These are phyloP conservation scores for Bombus cullumanus DNA, from an alignment of 1,140 invertebrate genomes.

Conservation along the genomic window DNA sequence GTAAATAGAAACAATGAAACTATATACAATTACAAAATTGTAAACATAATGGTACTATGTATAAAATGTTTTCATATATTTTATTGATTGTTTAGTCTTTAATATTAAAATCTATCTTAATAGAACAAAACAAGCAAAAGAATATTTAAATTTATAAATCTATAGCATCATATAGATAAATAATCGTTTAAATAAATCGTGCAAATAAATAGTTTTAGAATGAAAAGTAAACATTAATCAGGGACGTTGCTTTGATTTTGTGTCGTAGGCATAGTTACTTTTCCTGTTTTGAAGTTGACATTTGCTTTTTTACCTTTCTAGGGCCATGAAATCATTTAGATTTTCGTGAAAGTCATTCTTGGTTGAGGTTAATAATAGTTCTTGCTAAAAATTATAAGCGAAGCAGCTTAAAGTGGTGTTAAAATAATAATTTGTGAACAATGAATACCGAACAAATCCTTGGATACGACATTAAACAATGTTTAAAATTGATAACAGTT, in stretches of 20 bases:
- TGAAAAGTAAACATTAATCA: background rate
- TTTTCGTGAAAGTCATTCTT: constrained; percentile 63
- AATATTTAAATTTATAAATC: background rate
- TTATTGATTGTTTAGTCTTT: background rate
- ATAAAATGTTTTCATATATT: background rate
- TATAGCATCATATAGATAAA: background rate
- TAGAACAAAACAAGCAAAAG: background rate
- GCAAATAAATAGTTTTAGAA: background rate
- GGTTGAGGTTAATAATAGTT: constrained; percentile 60
- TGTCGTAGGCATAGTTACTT: constrained; percentile 6
- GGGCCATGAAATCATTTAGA: constrained; percentile 55
- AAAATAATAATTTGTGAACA: constrained; percentile 11
- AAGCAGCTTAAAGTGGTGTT: constrained; percentile 26
- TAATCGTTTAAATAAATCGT: background rate
- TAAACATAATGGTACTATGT: background rate
- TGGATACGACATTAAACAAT: constrained; percentile 44
- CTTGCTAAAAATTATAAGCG: constrained; percentile 33
- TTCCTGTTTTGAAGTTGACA: constrained; percentile 12
- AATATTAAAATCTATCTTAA: background rate
- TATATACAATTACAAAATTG: background rate
- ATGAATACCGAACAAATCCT: constrained; percentile 55
- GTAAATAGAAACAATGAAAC: background rate
- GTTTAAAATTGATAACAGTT: constrained; percentile 61
- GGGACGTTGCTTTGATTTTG: too few relatives aligned
- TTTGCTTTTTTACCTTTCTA: constrained; percentile 47